phyloP scores from a whole-genome alignment of 2,797 vertebrate genomes.

The Erithacus rubecula region DNA sequence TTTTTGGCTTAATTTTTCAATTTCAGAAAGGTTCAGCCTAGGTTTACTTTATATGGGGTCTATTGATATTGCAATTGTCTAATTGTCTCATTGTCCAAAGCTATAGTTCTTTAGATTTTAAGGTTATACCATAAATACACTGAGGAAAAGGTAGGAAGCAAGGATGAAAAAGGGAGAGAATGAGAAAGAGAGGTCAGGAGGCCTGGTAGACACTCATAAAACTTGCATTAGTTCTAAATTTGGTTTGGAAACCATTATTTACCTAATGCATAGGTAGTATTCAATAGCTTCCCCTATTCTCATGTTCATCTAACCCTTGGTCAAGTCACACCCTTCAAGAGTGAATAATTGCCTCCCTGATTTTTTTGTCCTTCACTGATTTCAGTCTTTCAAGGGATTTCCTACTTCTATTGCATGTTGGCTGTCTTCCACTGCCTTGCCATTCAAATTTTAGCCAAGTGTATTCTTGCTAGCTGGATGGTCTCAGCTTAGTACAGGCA shows the following conservation, averaged over 20 bases:
- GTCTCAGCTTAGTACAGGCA: neutral
- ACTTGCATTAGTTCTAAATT: neutral
- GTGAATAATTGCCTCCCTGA: neutral
- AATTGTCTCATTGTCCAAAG: neutral
- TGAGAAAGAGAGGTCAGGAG: neutral
- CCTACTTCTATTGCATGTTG: fast-evolving
- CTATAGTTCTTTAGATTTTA: neutral
- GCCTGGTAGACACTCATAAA: neutral
- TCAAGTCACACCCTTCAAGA: neutral
- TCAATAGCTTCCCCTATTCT: neutral
- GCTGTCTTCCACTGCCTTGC: neutral
- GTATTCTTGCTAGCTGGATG: neutral
- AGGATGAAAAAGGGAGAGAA: neutral
- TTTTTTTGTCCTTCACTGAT: neutral
- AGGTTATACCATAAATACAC: neutral
- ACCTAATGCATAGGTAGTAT: neutral
- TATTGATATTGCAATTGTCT: neutral
- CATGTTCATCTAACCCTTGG: neutral
- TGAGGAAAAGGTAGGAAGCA: neutral
- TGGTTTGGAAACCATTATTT: neutral
- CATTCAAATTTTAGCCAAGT: neutral
- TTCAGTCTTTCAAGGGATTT: neutral
- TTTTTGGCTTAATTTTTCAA: neutral
- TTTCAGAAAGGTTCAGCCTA: neutral
- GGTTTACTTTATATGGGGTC: neutral